Evolutionary conservation across 2,888 invertebrate species (phyloP), one percentile per base, ranked within the genome.

Genomic region (Ochlodes sylvanus): DNA sequence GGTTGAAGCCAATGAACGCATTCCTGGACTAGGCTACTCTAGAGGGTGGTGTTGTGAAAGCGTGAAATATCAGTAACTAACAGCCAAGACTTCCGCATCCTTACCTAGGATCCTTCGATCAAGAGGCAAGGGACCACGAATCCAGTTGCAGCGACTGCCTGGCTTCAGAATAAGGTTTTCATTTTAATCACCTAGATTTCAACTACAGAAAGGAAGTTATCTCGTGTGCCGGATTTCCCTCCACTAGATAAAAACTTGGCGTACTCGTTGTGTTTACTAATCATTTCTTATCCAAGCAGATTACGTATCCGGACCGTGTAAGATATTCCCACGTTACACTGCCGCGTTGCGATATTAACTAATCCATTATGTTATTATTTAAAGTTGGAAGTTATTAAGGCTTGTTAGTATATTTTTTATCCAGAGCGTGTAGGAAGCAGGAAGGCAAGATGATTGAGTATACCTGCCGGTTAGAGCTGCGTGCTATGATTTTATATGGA

Each of bases 281-380:
- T 56, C 17, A 52, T 66, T 58, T 42, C 58, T 60, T 60, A 66
- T 60, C 52, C 52, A 54, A 42, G 58, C 1, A 66, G 52, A 66
- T 66, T 60, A 60, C 60, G 65, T 60, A 60, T 54, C 27, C 66
- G 47, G 57, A 34, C 34, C 60, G 60, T 66, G 66, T 60, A 54
- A 66, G 66, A 19, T 60, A 44, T 66, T 66, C 66, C 34, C 66
- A 66, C 60, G 66, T 66, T 57, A 65, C 52, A 56, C 34, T 57
- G n/a, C 47, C 56, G 21, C 41, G 42, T 60, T 58, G 52, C 32
- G 50, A 17, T 65, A 66, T 66, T 56, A 56, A 56, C 63, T 64
- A 66, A 66, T 54, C 42, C 66, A 60, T 66, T 66, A 66, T 66
- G 60, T 19, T 64, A 57, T 66, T 66, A 60, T 60, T 66, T 64